A percentile compares a stretch with the other conserved stretches of the same genome.
Evolutionary conservation across 2,797 vertebrate genomes (phyloP).

Genomic region (Sebastes hubbsi): DNA sequence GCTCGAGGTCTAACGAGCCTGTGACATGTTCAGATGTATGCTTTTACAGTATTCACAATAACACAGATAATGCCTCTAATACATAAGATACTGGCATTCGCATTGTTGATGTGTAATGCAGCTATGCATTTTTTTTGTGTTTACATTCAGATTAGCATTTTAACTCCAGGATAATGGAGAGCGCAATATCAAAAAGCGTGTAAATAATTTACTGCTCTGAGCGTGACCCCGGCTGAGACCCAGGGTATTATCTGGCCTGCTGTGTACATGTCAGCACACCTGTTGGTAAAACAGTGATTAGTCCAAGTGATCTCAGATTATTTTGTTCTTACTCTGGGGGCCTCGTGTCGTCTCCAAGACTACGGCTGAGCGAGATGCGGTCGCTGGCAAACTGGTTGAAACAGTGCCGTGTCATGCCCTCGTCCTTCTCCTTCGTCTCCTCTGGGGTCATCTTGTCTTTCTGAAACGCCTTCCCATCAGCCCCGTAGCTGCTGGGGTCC

Average conservation of each 20-base stretch:
- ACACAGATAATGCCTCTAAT: neutral
- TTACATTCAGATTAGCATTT: neutral
- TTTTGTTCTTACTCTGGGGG: slow-evolving; percentile 90
- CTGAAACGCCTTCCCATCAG: slow-evolving; percentile 85
- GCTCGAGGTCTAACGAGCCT: neutral
- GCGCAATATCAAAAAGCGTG: slow-evolving; percentile 3
- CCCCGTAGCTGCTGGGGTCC: slow-evolving; percentile 84
- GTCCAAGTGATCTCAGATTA: neutral
- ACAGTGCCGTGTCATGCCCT: slow-evolving; percentile 92
- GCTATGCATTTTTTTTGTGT: neutral
- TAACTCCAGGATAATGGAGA: neutral
- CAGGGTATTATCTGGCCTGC: slow-evolving; percentile 17
- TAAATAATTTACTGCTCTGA: slow-evolving; percentile 44
- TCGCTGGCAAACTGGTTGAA: slow-evolving; percentile 98
- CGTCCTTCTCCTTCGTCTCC: slow-evolving; percentile 89
- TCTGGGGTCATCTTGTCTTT: slow-evolving; percentile 81
- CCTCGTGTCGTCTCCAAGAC: slow-evolving; percentile 92
- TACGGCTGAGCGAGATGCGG: slow-evolving; percentile 92
- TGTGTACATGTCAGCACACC: slow-evolving; percentile 13
- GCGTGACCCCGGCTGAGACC: neutral
- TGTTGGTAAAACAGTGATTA: slow-evolving; percentile 25
- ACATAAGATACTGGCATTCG: too few species aligned
- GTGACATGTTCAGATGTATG: neutral
- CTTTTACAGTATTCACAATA: neutral
- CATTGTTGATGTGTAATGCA: neutral